Evolutionary conservation across 2,888 invertebrate species (phyloP), one percentile per base, ranked within the genome.

Genomic region (Acheta domesticus): DNA sequence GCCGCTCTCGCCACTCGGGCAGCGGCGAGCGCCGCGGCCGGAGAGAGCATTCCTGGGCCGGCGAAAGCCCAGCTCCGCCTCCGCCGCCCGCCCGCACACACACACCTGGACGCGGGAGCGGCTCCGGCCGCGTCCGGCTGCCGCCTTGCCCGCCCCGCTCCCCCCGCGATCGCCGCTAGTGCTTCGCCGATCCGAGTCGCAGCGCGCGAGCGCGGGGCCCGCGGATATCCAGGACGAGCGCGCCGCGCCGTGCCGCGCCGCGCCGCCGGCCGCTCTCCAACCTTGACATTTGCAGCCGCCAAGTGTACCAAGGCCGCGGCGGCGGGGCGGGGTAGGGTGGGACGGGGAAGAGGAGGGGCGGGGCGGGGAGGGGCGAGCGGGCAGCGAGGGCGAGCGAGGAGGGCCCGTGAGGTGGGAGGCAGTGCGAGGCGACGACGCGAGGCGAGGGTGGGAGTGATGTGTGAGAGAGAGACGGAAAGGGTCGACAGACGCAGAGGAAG

Each of bases 221-320:
- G 62, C n/a, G 62, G 62, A 62, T 62, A 62, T 62, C 62, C 62
- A 62, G 62, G 62, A 62, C 62, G 62, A 62, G 62, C 14, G 62
- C 62, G 62, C 62, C n/a, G 62, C 62, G 12, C 16, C 50, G 23
- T 3, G 50, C 50, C 50, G 50, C 50, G 11, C 62, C 14, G 62
- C 62, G 19, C 16, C n/a, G 62, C 62, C 62, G 62, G n/a, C 62
- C 62, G 62, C 62, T 62, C 62, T 62, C 62, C 62, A 62, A 62
- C 62, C 62, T 62, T 62, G 62, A 62, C 62, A 62, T 62, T 62
- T 62, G 62, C 62, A 62, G 62, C n/a, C 62, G 62, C 62, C 62
- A 62, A 62, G 62, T 62, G 62, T 62, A 62, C 62, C 62, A 62
- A 62, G 62, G 62, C 62, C 62, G 62, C n/a, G 62, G 62, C 62